A percentile compares a stretch with the other conserved stretches of the same genome.
phyloP scores from a whole-genome alignment of 2,797 vertebrate genomes.

The Rhincodon typus region DNA sequence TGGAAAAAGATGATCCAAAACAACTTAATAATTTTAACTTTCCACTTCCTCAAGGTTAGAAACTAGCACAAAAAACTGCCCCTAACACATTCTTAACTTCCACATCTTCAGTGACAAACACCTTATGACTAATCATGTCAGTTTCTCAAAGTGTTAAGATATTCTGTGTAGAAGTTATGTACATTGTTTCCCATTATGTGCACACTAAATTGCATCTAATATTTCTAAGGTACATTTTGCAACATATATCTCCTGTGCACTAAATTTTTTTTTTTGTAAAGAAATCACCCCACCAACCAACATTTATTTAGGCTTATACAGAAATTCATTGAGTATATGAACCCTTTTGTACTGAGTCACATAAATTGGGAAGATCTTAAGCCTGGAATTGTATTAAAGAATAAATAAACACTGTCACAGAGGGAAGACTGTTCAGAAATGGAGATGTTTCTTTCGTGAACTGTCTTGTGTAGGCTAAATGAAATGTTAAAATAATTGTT shows the following conservation, averaged over 20 bases:
- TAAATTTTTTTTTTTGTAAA: background rate
- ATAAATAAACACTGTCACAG: background rate
- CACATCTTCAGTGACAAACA: no score
- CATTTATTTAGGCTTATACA: background rate
- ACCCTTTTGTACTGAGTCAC: background rate
- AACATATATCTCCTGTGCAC: background rate
- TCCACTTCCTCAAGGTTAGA: no score
- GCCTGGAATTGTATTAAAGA: background rate
- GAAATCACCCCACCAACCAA: background rate
- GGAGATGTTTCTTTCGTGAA: background rate
- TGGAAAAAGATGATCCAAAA: no score
- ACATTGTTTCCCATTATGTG: no score
- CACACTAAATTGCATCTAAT: no score
- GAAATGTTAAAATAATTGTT: conserved; percentile 12
- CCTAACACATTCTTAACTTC: no score
- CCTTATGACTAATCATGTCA: no score
- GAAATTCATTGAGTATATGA: background rate
- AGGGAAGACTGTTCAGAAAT: background rate
- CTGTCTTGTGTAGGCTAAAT: background rate
- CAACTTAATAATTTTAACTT: no score
- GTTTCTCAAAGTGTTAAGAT: no score
- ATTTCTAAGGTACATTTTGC: no score
- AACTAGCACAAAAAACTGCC: no score
- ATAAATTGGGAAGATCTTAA: background rate
- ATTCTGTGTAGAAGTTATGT: no score